phyloP scores from a whole-genome alignment of 2,797 vertebrate genomes.

The Alosa sapidissima region DNA sequence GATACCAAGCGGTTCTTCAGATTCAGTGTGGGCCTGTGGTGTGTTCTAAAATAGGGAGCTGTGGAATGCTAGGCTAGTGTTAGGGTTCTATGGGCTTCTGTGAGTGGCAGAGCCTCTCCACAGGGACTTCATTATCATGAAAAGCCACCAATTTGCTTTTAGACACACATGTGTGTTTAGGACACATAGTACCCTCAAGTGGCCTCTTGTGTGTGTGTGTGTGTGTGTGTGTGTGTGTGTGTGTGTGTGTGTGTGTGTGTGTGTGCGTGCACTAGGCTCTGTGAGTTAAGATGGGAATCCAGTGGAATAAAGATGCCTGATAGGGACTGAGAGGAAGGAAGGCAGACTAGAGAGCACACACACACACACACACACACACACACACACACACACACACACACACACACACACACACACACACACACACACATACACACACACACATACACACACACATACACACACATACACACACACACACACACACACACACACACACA shows the following conservation, averaged over 20 bases:
- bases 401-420: no score
- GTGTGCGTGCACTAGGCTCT: neutral
- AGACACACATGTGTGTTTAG: neutral
- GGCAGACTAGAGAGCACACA: neutral
- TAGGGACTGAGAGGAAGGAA: neutral
- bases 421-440: no score
- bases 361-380: neutral
- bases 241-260: conserved; percentile 13
- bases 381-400: conserved; percentile 16
- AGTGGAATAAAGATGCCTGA: neutral
- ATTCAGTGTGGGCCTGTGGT: neutral
- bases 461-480: neutral
- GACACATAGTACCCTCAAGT: neutral
- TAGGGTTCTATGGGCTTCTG: neutral
- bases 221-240: neutral
- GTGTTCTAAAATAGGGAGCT: neutral
- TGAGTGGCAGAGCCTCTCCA: neutral
- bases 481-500: neutral
- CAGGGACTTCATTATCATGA: neutral
- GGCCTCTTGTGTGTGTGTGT: neutral
- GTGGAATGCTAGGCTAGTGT: neutral
- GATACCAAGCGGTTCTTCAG: neutral
- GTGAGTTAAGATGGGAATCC: neutral
- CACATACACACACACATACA: no score
- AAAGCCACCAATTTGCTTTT: neutral